Conservation (phyloP, 2,888 invertebrate genomes). For the Tachina lurida region DNA sequence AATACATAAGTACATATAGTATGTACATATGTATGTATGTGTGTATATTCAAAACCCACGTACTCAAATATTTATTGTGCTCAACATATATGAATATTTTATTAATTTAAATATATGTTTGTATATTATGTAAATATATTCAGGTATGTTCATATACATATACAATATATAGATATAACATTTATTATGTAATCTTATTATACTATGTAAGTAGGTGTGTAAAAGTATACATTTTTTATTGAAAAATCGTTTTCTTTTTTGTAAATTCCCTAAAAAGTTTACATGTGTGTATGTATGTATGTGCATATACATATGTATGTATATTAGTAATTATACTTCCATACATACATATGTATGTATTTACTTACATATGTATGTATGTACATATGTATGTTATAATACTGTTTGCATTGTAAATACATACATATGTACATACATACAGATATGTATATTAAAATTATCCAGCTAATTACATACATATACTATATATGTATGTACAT, state of each 20-base stretch:
- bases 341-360: neutral
- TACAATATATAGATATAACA: slow-evolving; percentile 4
- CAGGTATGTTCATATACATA: neutral
- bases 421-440: neutral
- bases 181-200: neutral
- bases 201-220: too few species aligned
- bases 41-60: too few species aligned
- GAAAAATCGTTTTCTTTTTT: slow-evolving; percentile 49
- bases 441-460: neutral
- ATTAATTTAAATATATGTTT: slow-evolving; percentile 36
- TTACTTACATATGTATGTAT: too few species aligned
- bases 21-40: too few species aligned
- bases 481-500: too few species aligned
- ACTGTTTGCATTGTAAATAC: neutral
- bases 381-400: neutral
- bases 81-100: slow-evolving; percentile 40
- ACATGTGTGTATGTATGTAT: neutral
- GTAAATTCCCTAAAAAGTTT: slow-evolving; percentile 71
- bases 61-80: neutral
- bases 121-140: slow-evolving; percentile 16
- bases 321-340: neutral
- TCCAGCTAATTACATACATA: too few species aligned
- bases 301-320: neutral
- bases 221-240: neutral
- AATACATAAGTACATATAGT: too few species aligned